A percentile compares a stretch with the other conserved stretches of the same genome.
phyloP scores from a whole-genome alignment of 2,113 vertebrate genomes.

The Ranitomeya variabilis region DNA sequence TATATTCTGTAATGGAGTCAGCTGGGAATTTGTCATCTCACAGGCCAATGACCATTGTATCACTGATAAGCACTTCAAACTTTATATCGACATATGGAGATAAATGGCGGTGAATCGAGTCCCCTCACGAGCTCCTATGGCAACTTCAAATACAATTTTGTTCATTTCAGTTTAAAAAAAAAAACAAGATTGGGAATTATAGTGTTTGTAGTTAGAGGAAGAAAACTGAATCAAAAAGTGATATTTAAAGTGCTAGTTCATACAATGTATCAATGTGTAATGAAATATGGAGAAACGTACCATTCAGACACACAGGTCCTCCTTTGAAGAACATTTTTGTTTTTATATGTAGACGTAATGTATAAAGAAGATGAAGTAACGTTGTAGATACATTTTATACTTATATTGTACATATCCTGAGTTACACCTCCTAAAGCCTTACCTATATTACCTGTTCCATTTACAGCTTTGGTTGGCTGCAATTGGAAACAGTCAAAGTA shows the following conservation, averaged over 20 bases:
- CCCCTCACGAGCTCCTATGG: background rate
- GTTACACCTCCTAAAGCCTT: too few species aligned
- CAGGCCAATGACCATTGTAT: background rate
- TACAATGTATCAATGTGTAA: background rate
- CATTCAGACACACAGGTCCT: too few species aligned
- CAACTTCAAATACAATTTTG: background rate
- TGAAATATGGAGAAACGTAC: too few species aligned
- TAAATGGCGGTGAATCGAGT: background rate
- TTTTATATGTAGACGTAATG: too few species aligned
- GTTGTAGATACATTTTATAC: too few species aligned
- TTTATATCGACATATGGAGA: background rate
- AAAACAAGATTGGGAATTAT: background rate
- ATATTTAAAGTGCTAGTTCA: background rate
- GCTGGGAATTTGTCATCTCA: background rate
- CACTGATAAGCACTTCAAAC: conserved; percentile 27
- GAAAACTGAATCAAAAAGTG: background rate
- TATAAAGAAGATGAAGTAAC: too few species aligned
- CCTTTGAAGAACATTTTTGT: too few species aligned
- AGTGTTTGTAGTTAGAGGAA: background rate
- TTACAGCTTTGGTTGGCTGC: too few species aligned
- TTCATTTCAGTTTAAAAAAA: background rate
- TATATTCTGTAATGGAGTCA: background rate
- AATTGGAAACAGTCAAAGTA: too few species aligned
- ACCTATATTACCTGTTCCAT: too few species aligned
- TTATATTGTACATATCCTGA: too few species aligned